Evolutionary conservation across 30 jellyfish, hydroid and myxozoan species (phyloP).

Genomic region (Phacellophora camtschatica): DNA sequence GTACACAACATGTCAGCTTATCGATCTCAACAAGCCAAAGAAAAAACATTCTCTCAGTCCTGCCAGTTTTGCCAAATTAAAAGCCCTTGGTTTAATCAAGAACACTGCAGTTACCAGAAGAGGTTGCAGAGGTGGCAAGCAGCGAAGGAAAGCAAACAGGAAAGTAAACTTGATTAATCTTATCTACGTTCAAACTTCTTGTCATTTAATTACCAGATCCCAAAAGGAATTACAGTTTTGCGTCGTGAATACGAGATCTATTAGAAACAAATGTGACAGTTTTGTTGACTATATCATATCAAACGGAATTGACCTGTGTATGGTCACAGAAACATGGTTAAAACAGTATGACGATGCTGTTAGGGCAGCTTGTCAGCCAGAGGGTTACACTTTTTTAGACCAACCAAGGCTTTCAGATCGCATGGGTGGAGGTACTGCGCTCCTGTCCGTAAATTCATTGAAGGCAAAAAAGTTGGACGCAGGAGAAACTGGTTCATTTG

Average conservation of each 20-base stretch:
- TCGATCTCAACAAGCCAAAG: background rate
- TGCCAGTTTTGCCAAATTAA: background rate
- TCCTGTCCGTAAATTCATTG: conserved; percentile 8
- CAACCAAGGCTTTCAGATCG: conserved; percentile 29
- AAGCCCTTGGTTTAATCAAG: background rate
- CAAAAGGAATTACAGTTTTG: background rate
- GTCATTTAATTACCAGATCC: conserved; percentile 18
- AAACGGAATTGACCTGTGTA: conserved; percentile 11
- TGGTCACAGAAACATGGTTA: conserved; percentile 38
- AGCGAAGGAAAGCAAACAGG: conserved; percentile 1
- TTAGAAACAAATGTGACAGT: conserved; percentile 10
- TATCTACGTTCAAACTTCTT: background rate
- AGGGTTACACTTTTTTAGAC: conserved; percentile 29
- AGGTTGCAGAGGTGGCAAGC: conserved; percentile 13
- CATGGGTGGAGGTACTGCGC: conserved; percentile 45
- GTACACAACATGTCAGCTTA: background rate
- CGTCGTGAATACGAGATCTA: conserved; percentile 1
- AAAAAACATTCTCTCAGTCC: background rate
- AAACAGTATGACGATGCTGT: conserved; percentile 12
- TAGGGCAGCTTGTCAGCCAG: conserved; percentile 53
- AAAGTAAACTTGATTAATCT: background rate
- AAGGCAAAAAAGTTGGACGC: background rate
- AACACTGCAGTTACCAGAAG: conserved; percentile 20
- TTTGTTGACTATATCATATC: conserved; percentile 12
- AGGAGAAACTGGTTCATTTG: background rate